phyloP scores from a whole-genome alignment of 2,888 invertebrate genomes.

The Eilema sororculum region DNA sequence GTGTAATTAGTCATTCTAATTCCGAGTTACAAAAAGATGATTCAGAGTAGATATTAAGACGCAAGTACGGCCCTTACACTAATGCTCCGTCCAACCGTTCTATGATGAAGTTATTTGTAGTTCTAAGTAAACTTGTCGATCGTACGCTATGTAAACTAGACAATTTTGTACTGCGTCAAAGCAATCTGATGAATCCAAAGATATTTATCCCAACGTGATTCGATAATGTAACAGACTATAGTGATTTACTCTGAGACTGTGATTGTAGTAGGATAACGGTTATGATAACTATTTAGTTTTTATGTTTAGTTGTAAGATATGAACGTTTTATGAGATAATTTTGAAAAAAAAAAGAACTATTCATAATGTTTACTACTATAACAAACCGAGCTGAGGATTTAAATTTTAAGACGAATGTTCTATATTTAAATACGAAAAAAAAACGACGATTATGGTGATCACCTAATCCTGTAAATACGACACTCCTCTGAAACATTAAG shows the following conservation, averaged over 20 bases:
- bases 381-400: neutral
- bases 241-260: slow-evolving; percentile 83
- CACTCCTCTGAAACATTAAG: neutral
- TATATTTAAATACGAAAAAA: slow-evolving; percentile 3
- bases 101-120: neutral
- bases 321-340: slow-evolving; percentile 3
- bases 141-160: neutral
- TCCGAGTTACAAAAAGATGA: neutral
- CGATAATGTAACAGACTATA: slow-evolving; percentile 62
- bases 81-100: neutral
- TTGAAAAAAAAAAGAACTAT: slow-evolving; percentile 7
- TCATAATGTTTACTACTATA: slow-evolving; percentile 5
- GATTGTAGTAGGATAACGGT: slow-evolving; percentile 68
- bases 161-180: slow-evolving; percentile 7
- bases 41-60: neutral
- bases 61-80: neutral
- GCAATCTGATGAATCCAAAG: slow-evolving; percentile 40
- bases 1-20: neutral
- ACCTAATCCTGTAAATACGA: neutral
- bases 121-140: slow-evolving; percentile 4
- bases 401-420: slow-evolving; percentile 3
- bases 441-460: slow-evolving; percentile 1
- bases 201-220: slow-evolving; percentile 63
- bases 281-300: slow-evolving; percentile 51
- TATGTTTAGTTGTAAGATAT: slow-evolving; percentile 25